Evolutionary conservation across 2,797 vertebrate species (phyloP), one percentile per base, ranked within the genome.

Genomic region (Onychomys leucogaster): DNA sequence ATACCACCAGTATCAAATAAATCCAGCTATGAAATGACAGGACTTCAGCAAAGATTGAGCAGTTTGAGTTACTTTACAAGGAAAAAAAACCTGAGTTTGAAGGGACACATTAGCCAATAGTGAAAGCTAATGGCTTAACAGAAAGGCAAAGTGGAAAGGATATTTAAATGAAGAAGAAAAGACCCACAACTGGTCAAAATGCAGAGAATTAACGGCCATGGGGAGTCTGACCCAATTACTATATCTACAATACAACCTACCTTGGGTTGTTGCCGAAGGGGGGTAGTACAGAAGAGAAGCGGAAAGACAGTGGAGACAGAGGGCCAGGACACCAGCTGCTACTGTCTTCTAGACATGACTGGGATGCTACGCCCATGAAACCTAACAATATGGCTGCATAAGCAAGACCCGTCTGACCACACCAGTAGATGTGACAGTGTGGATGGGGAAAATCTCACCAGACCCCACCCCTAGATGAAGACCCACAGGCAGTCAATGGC

Each of bases 111-210:
- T 52, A 87, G 52, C n/a, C 89, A 67, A 61, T 67, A 71, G 34
- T 5, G 78, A 61, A 71, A 2, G 6, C 29, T 43, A 76, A 59
- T 57, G 23, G 29, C 57, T 59, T 63, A 32, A 67, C 46, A 89
- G 67, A 65, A 78, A 71, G 16, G 7, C 4, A 23, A 46, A 25
- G 1, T 32, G 11, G 83, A 75, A 94, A 49, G 37, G 11, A 52
- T 65, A 34, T 73, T 76, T 77, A 59, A 84, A 81, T 90, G 41
- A 73, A 71, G 87, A 86, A 67, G 46, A 89, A 65, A 89, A 85
- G 41, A 8, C 59, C 41, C 32, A 52, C 43, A 16, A n/a, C 11
- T n/a, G 41, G 41, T 23, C 37, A 67, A 85, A 49, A 49, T 8
- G 43, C 27, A 85, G 32, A 67, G 17, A 67, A 67, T 46, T 85